These are phyloP conservation scores for Dallia pectoralis DNA, from an alignment of 2,797 vertebrate species.

Conservation along the genomic window DNA sequence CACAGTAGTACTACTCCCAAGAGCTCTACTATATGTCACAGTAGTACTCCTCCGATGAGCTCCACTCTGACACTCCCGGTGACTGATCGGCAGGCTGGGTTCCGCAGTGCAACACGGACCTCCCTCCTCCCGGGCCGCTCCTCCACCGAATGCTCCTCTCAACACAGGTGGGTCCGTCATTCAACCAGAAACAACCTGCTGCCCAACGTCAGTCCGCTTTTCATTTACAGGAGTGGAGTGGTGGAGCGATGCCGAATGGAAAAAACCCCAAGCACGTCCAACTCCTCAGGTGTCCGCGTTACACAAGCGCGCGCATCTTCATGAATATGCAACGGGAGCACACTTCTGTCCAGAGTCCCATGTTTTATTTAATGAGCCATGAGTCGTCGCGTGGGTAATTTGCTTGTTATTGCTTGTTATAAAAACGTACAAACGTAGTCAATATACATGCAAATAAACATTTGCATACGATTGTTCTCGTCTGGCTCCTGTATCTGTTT, in stretches of 20 bases:
- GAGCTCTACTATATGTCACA: constrained; percentile 55
- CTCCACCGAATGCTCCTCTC: neutral
- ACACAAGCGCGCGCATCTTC: constrained; percentile 31
- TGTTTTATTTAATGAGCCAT: constrained; percentile 66
- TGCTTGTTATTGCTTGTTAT: constrained; percentile 56
- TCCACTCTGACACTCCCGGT: constrained; percentile 48
- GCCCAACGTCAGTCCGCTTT: neutral
- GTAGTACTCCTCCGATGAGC: constrained; percentile 41
- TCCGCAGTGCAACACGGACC: constrained; percentile 40
- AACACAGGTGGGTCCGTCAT: neutral
- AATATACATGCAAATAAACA: constrained; percentile 30
- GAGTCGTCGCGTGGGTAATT: constrained; percentile 38
- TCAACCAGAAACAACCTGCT: too few species aligned
- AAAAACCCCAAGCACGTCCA: constrained; percentile 28
- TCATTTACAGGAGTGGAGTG: neutral
- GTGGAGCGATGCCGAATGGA: constrained; percentile 5
- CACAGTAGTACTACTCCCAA: constrained; percentile 42
- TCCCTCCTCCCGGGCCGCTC: constrained; percentile 13
- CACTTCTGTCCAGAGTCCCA: constrained; percentile 50
- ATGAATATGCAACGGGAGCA: constrained; percentile 53
- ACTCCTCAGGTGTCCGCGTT: constrained; percentile 38
- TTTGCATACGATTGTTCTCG: constrained; percentile 54
- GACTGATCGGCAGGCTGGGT: constrained; percentile 42
- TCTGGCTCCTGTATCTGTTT: constrained; percentile 51
- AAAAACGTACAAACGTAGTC: constrained; percentile 28